phyloP scores from a whole-genome alignment of 1,140 invertebrate species.

The Gyrodactylus salaris region DNA sequence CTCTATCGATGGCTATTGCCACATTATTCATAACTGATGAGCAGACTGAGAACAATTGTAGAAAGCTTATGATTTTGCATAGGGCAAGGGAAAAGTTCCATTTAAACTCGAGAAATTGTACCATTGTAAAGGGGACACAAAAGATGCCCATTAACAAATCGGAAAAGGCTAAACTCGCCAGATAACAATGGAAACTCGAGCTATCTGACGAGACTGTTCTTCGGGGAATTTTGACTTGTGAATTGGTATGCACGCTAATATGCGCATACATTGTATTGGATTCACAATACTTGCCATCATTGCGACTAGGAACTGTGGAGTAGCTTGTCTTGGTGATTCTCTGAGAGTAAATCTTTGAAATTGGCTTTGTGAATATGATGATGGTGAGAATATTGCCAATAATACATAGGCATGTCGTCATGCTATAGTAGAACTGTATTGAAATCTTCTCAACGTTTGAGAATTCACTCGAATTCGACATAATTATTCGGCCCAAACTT shows the following conservation, averaged over 20 bases:
- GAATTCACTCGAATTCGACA: no score
- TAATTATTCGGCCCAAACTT: no score
- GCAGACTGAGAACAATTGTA: neutral
- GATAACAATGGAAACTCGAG: neutral
- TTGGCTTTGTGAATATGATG: neutral
- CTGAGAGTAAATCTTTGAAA: neutral
- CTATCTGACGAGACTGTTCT: neutral
- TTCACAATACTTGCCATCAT: neutral
- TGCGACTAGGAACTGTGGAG: neutral
- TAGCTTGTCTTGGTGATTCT: neutral
- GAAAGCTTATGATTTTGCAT: neutral
- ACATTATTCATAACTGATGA: neutral
- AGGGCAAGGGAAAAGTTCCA: neutral
- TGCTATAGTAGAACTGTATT: conserved; percentile 12
- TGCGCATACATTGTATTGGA: neutral
- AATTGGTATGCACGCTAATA: neutral
- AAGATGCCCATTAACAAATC: neutral
- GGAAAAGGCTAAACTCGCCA: neutral
- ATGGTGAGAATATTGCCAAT: neutral
- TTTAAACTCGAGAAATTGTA: neutral
- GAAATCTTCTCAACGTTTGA: no score
- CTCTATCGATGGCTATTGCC: neutral
- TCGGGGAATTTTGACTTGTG: neutral
- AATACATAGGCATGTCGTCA: conserved; percentile 14
- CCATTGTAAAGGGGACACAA: neutral